phyloP scores from a whole-genome alignment of 2,113 vertebrate species.

The Propithecus coquereli region DNA sequence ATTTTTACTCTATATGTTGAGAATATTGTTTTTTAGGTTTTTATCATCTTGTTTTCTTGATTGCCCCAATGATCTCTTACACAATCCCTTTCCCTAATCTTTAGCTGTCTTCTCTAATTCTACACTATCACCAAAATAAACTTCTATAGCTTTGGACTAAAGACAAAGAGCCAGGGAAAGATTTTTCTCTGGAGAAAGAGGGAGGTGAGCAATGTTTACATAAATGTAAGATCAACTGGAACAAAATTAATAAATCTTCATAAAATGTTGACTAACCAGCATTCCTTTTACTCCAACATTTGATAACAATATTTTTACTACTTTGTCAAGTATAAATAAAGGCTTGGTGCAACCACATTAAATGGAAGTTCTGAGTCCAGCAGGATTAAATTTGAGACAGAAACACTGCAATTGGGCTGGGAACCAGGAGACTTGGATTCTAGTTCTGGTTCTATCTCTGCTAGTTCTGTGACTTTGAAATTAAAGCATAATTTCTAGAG shows the following conservation, averaged over 20 bases:
- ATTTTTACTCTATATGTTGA: background rate
- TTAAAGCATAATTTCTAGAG: background rate
- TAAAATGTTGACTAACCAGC: background rate
- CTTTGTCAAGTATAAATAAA: background rate
- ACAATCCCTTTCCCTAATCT: background rate
- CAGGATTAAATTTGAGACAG: background rate
- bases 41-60: background rate
- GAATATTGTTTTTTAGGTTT: background rate
- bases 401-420: background rate
- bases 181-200: background rate
- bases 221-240: background rate
- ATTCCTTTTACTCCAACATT: background rate
- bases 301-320: background rate
- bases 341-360: background rate
- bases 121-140: slow-evolving; percentile 24
- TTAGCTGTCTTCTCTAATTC: background rate
- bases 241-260: background rate
- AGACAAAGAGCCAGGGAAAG: background rate
- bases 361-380: background rate
- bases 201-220: background rate
- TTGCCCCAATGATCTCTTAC: background rate
- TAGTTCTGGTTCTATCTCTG: background rate
- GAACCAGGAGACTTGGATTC: background rate
- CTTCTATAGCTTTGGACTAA: background rate
- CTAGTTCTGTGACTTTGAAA: background rate